Percentiles rank a stretch among this genome's conserved stretches.
phyloP scores from a whole-genome alignment of 1,140 invertebrate genomes.

The Laupala kohalensis region DNA sequence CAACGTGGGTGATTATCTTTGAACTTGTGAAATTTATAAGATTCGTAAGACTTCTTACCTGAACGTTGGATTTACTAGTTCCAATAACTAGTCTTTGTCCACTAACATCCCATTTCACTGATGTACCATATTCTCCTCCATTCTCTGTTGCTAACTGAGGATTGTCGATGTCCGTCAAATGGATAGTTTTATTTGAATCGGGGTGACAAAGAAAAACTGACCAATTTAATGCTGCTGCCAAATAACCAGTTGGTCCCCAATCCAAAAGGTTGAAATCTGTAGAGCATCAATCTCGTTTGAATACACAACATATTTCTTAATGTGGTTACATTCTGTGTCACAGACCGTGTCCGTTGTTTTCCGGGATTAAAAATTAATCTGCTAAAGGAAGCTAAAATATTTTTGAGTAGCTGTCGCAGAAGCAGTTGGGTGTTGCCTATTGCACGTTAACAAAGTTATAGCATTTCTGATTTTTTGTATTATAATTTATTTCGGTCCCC shows the following conservation, averaged over 20 bases:
- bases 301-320: too few relatives aligned
- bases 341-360: too few relatives aligned
- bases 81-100: background rate
- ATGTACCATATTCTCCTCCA: background rate
- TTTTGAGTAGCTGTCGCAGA: too few relatives aligned
- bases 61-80: background rate
- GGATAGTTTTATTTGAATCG: background rate
- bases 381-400: too few relatives aligned
- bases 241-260: background rate
- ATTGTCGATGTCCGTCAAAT: background rate
- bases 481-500: too few relatives aligned
- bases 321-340: too few relatives aligned
- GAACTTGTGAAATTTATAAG: background rate
- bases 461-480: too few relatives aligned
- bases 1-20: background rate
- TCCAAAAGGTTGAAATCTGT: background rate
- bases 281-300: background rate
- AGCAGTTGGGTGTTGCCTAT: too few relatives aligned
- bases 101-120: background rate
- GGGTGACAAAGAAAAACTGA: background rate
- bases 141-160: background rate
- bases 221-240: background rate
- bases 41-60: background rate
- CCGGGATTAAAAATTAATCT: too few relatives aligned
- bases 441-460: too few relatives aligned